Evolutionary conservation across 2,888 invertebrate genomes (phyloP), one percentile per base, ranked within the genome.

Genomic region (Leptinotarsa haldemani): DNA sequence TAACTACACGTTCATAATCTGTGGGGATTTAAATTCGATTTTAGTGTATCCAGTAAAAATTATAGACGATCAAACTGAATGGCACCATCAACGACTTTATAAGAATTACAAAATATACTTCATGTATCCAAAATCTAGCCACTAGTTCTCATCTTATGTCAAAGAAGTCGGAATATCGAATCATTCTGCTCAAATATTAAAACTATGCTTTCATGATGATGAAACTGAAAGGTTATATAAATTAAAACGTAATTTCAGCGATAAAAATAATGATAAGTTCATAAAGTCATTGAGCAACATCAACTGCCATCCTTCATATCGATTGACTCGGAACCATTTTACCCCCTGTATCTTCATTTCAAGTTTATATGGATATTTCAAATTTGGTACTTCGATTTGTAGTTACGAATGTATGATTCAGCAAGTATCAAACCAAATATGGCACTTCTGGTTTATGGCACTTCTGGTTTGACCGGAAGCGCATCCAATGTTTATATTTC

Each of bases 11-110:
- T 66, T 50, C 25, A 50, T 50, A 3, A n/a, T 50, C 52, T 66
- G 66, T n/a, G 66, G 52, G 4, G 65, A 65, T 48, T 65, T 65
- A 20, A 47, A 65, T 18, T 65, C 20, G 50, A 66, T 25, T 66
- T 66, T 25, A 66, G 12, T 12, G 22, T 30, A 1, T 16, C 52
- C 7, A 66, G 15, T 13, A 30, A 50, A 50, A 22, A 50, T 52
- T 13, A 52, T 66, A 7, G 16, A 1, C 47, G 52, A 66, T n/a
- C 16, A 12, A 50, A 22, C 22, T 66, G 2, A 52, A 4, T 25
- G 12, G 30, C 1, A 66, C 66, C 12, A 66, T 66, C 16, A 66
- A 22, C 0, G 25, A 50, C n/a, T 7, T 30, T 18, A 66, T 40
- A 5, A 53, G 40, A 52, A 52, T 30, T 22, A 66, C 66, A 3